These are phyloP conservation scores for Parnassius glacialis DNA, from an alignment of 2,888 invertebrate genomes.

Conservation along the genomic window DNA sequence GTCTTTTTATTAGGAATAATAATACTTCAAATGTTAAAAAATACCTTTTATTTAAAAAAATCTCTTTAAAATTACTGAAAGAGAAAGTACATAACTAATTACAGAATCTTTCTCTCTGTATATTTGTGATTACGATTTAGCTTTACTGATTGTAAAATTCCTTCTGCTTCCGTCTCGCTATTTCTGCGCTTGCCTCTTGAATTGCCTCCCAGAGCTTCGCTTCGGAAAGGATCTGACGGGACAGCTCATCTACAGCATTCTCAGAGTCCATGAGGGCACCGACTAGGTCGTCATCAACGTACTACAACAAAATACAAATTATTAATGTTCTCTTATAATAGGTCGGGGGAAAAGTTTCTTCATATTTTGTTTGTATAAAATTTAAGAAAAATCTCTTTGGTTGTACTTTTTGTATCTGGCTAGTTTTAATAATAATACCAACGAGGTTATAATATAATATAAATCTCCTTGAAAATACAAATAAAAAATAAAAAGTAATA, in stretches of 20 bases:
- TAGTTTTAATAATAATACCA: too few species aligned
- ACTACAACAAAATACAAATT: constrained; percentile 38
- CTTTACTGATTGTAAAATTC: constrained; percentile 46
- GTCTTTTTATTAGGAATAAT: neutral
- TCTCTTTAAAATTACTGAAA: neutral
- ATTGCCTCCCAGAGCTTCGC: constrained; percentile 90
- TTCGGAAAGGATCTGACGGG: constrained; percentile 89
- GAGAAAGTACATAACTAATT: neutral
- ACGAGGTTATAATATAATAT: too few species aligned
- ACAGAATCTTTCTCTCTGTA: neutral
- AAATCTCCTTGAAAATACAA: too few species aligned
- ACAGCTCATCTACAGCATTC: constrained; percentile 87
- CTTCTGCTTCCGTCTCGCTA: constrained; percentile 82
- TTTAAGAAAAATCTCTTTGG: too few species aligned
- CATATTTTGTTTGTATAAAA: too few species aligned
- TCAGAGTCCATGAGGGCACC: constrained; percentile 85
- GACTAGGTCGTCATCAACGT: constrained; percentile 81
- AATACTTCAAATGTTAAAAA: neutral
- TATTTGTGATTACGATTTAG: constrained; percentile 1
- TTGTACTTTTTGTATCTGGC: too few species aligned
- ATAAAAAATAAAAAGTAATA: too few species aligned
- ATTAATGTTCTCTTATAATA: too few species aligned
- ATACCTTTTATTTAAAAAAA: neutral
- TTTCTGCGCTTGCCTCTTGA: constrained; percentile 87
- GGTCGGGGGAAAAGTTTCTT: too few species aligned